Base-by-base conservation (phyloP, 23 tunicate genomes). In the Clavelina lepadiformis region DNA sequence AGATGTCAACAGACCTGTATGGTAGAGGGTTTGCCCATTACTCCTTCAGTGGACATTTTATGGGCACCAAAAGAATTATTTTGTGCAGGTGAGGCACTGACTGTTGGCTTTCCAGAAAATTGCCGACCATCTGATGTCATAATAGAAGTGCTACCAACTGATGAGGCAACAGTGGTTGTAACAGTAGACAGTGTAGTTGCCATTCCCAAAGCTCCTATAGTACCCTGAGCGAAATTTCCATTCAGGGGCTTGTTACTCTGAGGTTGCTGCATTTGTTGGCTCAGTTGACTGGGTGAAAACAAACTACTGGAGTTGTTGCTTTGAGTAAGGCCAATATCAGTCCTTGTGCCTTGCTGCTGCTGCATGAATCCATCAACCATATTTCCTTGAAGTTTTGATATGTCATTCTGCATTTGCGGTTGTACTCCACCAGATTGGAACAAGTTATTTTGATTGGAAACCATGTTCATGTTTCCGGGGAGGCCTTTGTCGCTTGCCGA, bases 171-270 rank as follows among this genome's bases (percentile, higher is more conserved):
- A 6, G 34, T 66, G 7, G 72, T 45, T 23, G 72, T 22, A 3
- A 46, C 5, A 33, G 72, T 46, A 13, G 69, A 63, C 51, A 37
- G 5, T 5, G 69, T 35, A 6, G 51, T 35, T 5, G 69, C 51
- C 7, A 22, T 35, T 5, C 28, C 22, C 2, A 28, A 5, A 28
- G 29, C 68, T 3, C 50, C 50, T 20, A 3, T 6, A n/a, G n/a
- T n/a, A n/a, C n/a, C n/a, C n/a, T n/a, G n/a, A n/a, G n/a, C n/a
- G n/a, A n/a, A n/a, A n/a, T n/a, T n/a, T n/a, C n/a, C n/a, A n/a
- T n/a, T n/a, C n/a, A n/a, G n/a, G n/a, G n/a, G n/a, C n/a, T n/a
- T n/a, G n/a, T n/a, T n/a, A n/a, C n/a, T n/a, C n/a, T n/a, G n/a
- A 35, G 37, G 37, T 18, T 38, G 18, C 35, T 7, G 35, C 35